These are phyloP conservation scores for Lagria hirta DNA, from an alignment of 2,888 invertebrate genomes.

Conservation along the genomic window DNA sequence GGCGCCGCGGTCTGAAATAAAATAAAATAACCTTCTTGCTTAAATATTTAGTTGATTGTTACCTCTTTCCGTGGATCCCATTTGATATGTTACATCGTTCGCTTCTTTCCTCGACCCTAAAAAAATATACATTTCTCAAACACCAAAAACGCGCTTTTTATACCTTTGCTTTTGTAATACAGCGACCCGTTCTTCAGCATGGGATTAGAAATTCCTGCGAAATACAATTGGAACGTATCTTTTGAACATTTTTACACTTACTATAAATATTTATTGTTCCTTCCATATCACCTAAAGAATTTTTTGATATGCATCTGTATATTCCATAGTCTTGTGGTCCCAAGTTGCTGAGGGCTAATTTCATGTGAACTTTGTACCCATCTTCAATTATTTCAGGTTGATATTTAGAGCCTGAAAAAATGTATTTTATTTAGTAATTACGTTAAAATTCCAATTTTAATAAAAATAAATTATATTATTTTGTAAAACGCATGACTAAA, in stretches of 20 bases:
- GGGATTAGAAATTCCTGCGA: conserved; percentile 25
- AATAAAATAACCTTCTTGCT: conserved; percentile 29
- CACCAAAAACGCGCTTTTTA: conserved; percentile 6
- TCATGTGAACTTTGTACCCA: conserved; percentile 72
- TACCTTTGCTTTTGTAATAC: conserved; percentile 23
- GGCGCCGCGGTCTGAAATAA: conserved; percentile 36
- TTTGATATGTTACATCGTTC: conserved; percentile 31
- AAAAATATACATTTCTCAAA: conserved; percentile 8
- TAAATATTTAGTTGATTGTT: conserved; percentile 29
- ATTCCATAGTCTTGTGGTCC: conserved; percentile 65
- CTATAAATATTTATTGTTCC: conserved; percentile 72
- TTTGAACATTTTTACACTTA: conserved; percentile 51
- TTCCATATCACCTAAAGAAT: conserved; percentile 72
- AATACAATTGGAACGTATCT: conserved; percentile 5
- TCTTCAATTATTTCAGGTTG: conserved; percentile 69
- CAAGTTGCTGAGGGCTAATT: conserved; percentile 63
- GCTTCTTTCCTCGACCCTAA: conserved; percentile 28
- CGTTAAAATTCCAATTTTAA: background rate
- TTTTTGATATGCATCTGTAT: conserved; percentile 73
- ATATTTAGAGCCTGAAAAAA: conserved; percentile 62
- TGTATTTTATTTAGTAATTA: too few species aligned
- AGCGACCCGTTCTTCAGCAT: conserved; percentile 21
- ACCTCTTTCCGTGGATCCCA: conserved; percentile 33
- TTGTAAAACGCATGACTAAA: too few species aligned
- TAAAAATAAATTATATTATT: too few species aligned